Percentiles rank a stretch among this genome's conserved stretches.
Evolutionary conservation across 2,797 vertebrate species (phyloP).

Genomic region (Dromococcyx pavoninus): DNA sequence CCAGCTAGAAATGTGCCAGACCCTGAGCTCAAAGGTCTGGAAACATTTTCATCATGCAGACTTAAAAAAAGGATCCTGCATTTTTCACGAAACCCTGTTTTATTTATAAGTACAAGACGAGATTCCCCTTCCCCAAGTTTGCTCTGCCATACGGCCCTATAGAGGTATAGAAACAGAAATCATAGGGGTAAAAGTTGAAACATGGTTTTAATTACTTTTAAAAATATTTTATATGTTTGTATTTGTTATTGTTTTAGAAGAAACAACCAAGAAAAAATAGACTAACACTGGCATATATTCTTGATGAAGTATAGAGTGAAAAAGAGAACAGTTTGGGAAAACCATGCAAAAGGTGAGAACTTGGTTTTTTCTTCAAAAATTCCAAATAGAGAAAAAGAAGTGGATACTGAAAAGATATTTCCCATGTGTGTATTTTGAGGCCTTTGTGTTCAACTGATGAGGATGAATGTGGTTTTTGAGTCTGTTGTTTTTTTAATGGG

Average conservation of each 20-base stretch:
- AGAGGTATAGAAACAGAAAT: background rate
- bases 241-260: background rate
- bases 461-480: background rate
- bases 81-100: background rate
- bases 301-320: background rate
- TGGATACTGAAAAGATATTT: background rate
- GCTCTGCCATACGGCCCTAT: background rate
- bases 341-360: background rate
- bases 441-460: background rate
- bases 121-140: background rate
- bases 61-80: background rate
- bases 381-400: background rate
- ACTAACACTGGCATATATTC: fast-evolving
- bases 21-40: background rate
- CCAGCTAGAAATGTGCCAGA: background rate
- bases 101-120: background rate
- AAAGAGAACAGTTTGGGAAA: background rate
- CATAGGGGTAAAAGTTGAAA: background rate
- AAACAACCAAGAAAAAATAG: background rate
- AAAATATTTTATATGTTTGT: background rate
- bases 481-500: background rate
- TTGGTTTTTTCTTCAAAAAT: background rate
- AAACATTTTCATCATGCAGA: background rate
- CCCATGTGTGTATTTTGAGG: background rate
- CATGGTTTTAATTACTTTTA: background rate